These are phyloP conservation scores for Odontamblyopus rebecca DNA, from an alignment of 2,797 vertebrate species.

Conservation along the genomic window DNA sequence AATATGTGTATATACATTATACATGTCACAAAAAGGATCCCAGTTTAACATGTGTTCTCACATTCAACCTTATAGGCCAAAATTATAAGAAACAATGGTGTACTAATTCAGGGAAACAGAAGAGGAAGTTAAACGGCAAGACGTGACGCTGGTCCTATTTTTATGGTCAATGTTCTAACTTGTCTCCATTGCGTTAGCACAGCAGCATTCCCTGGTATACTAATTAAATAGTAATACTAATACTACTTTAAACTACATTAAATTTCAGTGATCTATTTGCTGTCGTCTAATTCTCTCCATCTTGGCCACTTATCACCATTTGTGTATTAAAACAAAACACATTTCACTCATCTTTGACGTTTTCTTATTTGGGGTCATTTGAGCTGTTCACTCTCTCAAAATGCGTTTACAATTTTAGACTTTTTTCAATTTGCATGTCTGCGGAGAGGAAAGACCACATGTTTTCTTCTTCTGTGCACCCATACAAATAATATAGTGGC, in stretches of 20 bases:
- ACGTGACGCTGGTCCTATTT: constrained; percentile 2
- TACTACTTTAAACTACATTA: no score
- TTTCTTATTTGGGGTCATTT: no score
- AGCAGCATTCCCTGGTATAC: neutral
- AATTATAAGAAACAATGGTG: neutral
- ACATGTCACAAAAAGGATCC: neutral
- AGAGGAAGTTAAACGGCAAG: neutral
- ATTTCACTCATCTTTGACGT: neutral
- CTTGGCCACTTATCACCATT: no score
- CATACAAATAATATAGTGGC: no score
- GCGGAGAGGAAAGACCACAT: neutral
- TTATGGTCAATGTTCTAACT: neutral
- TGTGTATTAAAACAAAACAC: neutral
- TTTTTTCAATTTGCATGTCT: neutral
- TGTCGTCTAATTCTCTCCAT: no score
- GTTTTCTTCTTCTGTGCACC: no score
- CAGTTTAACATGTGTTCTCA: no score
- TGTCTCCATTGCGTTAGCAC: neutral
- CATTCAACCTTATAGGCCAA: neutral
- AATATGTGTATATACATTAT: no score
- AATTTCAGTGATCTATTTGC: no score
- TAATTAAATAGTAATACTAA: no score
- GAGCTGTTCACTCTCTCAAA: no score
- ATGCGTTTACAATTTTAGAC: neutral
- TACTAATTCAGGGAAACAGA: neutral